Conservation (phyloP, 1,140 invertebrate genomes). For the Dreissena rostriformis region DNA sequence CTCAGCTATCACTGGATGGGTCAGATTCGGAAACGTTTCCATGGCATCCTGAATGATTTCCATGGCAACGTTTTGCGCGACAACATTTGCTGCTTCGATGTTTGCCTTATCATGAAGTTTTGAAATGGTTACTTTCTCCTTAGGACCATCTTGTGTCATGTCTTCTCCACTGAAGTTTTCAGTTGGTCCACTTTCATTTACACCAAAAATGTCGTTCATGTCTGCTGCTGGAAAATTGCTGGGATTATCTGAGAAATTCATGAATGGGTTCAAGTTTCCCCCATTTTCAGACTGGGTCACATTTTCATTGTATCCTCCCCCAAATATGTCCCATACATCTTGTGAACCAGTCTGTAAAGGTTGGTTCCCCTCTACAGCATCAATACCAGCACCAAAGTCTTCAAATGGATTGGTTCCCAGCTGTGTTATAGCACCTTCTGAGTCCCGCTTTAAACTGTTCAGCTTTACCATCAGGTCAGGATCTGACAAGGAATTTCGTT, state of each 20-base stretch:
- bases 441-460: neutral
- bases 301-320: neutral
- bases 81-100: conserved; percentile 24
- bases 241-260: conserved; percentile 12
- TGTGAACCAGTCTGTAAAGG: conserved; percentile 28
- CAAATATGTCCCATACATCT: conserved; percentile 25
- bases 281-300: neutral
- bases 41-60: conserved; percentile 35
- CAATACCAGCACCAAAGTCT: neutral
- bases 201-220: neutral
- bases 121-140: too few species aligned
- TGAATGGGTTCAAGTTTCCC: conserved; percentile 29
- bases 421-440: neutral
- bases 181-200: neutral
- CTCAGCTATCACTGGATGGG: conserved; percentile 30
- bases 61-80: conserved; percentile 13
- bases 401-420: conserved; percentile 20
- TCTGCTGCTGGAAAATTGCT: neutral
- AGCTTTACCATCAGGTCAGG: conserved; percentile 10
- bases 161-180: neutral
- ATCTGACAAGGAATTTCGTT: conserved; percentile 1
- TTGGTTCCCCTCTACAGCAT: neutral
- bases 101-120: conserved; percentile 1
- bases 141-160: too few species aligned
- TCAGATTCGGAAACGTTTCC: conserved; percentile 42